phyloP scores from a whole-genome alignment of 2,888 invertebrate species.

The Sialis lutaria region DNA sequence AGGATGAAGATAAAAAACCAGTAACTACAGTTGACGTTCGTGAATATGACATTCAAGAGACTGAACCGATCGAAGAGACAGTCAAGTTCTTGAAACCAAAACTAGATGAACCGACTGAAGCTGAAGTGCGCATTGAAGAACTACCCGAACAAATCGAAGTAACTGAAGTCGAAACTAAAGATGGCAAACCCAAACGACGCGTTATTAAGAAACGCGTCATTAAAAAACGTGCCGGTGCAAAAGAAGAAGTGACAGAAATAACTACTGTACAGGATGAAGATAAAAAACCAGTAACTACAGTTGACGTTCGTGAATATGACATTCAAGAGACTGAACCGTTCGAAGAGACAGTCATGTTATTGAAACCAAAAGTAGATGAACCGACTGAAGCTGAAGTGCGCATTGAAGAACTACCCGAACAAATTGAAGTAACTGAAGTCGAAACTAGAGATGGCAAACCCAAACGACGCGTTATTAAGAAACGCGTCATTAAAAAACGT shows the following conservation, averaged over 20 bases:
- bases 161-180: constrained; percentile 16
- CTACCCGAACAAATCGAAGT: constrained; percentile 12
- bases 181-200: constrained; percentile 22
- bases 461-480: constrained; percentile 17
- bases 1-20: constrained; percentile 24
- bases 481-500: constrained; percentile 20
- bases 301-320: constrained; percentile 11
- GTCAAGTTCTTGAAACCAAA: constrained; percentile 9
- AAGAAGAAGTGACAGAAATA: constrained; percentile 21
- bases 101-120: constrained; percentile 10
- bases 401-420: constrained; percentile 13
- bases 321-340: constrained; percentile 7
- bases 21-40: constrained; percentile 25
- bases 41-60: constrained; percentile 1
- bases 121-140: constrained; percentile 7
- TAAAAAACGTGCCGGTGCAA: constrained; percentile 24
- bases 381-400: constrained; percentile 9
- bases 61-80: constrained; percentile 13
- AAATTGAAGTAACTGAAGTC: constrained; percentile 14
- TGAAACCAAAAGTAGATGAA: constrained; percentile 8
- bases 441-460: constrained; percentile 13
- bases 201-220: constrained; percentile 27
- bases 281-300: constrained; percentile 18
- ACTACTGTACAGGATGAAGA: constrained; percentile 18
- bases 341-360: constrained; percentile 11